A percentile compares a stretch with the other conserved stretches of the same genome.
Evolutionary conservation across 2,797 vertebrate genomes (phyloP).

Genomic region (Chloroceryle inda): DNA sequence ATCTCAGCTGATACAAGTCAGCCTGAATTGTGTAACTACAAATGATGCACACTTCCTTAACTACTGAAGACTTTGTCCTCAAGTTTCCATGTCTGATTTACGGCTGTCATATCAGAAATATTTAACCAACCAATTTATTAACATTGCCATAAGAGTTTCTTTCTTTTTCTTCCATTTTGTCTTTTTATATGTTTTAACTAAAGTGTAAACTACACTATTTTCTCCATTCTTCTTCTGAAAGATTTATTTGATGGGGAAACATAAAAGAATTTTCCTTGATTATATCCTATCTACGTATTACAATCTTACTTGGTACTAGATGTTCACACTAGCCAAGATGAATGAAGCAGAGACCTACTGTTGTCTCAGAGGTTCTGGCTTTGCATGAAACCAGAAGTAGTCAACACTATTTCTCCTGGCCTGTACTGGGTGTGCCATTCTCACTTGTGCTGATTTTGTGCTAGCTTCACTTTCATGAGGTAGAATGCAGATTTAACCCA

Average conservation of each 20-base stretch:
- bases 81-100: not conserved
- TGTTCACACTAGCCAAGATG: not conserved
- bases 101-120: not conserved
- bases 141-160: not conserved
- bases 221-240: not conserved
- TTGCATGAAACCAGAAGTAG: not conserved
- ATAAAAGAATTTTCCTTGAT: not conserved
- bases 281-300: not conserved
- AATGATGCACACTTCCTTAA: not conserved
- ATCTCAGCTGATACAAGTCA: not conserved
- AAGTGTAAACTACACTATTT: not conserved
- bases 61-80: not conserved
- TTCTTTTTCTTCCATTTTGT: not conserved
- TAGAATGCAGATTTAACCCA: not conserved
- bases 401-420: not conserved
- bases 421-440: not conserved
- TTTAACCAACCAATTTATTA: not conserved
- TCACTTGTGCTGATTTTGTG: not conserved
- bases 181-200: not conserved
- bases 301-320: not conserved
- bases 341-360: not conserved
- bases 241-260: not conserved
- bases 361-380: not conserved
- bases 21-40: not conserved
- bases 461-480: not conserved